Conservation (phyloP, 92 coral and sea anemone species). For the Pocillopora grandis region DNA sequence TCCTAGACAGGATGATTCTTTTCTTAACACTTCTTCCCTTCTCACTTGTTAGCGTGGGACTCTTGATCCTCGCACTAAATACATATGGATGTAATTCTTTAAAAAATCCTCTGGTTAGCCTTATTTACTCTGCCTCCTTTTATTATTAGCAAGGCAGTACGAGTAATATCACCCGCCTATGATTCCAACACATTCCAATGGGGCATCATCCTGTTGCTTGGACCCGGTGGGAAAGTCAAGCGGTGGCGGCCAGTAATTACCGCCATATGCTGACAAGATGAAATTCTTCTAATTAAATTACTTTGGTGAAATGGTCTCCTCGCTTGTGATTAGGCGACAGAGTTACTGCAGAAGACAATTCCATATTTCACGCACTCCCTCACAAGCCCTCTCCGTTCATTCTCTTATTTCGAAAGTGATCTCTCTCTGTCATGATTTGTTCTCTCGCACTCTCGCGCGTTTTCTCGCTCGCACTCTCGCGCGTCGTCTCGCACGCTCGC, state of each 20-base stretch:
- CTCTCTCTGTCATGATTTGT: conserved; percentile 21
- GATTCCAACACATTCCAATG: conserved; percentile 29
- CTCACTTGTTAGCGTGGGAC: not conserved
- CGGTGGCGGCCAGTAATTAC: not conserved
- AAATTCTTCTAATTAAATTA: conserved; percentile 13
- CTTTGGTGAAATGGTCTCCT: conserved; percentile 9
- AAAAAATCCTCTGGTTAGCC: not conserved
- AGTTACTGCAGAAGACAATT: conserved; percentile 8
- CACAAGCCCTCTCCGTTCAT: conserved; percentile 21
- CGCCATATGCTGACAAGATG: conserved; percentile 23
- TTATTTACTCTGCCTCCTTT: not conserved
- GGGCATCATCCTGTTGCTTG: conserved; percentile 21
- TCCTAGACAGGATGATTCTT: not conserved
- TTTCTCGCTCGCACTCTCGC: conserved; percentile 49
- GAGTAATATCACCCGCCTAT: not conserved
- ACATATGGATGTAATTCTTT: not conserved
- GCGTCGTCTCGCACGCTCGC: conserved; percentile 61
- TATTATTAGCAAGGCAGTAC: not conserved
- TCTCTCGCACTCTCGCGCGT: conserved; percentile 56
- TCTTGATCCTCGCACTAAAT: not conserved
- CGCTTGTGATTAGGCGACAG: conserved; percentile 31
- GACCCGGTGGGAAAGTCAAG: not conserved
- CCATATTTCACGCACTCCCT: conserved; percentile 14
- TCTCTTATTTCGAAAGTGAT: not conserved
- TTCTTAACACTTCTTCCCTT: not conserved